Percentiles rank a stretch among this genome's conserved stretches.
These are phyloP conservation scores for Agrochola litura DNA, from an alignment of 2,888 invertebrate species.

Conservation along the genomic window DNA sequence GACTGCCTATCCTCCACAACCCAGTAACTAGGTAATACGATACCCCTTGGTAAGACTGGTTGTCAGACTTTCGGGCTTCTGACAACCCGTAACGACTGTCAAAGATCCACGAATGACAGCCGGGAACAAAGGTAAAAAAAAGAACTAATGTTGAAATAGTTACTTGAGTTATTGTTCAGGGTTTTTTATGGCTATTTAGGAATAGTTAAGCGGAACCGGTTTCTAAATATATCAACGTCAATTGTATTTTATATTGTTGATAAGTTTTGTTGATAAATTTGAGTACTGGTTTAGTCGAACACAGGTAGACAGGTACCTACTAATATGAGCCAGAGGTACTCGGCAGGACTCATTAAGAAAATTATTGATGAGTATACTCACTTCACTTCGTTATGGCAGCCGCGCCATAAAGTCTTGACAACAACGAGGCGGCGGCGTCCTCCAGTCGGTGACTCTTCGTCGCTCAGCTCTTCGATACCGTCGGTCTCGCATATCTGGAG, in stretches of 20 bases:
- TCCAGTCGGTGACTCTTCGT: slow-evolving; percentile 92
- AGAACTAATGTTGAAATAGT: not conserved
- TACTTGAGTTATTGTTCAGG: too few species aligned
- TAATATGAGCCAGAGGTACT: not conserved
- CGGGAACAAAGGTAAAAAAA: not conserved
- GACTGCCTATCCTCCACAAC: too few species aligned
- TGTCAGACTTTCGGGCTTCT: too few species aligned
- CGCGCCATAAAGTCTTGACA: slow-evolving; percentile 94
- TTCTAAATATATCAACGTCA: too few species aligned
- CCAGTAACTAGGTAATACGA: too few species aligned
- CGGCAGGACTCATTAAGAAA: not conserved
- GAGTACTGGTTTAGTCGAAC: not conserved
- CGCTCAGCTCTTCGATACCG: slow-evolving; percentile 92
- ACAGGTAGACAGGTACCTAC: not conserved
- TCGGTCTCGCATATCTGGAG: slow-evolving; percentile 95
- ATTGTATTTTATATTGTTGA: too few species aligned
- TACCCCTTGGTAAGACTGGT: too few species aligned
- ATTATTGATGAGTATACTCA: slow-evolving; percentile 73
- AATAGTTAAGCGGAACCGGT: too few species aligned
- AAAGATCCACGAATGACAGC: too few species aligned
- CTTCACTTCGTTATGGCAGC: slow-evolving; percentile 92
- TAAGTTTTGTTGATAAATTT: not conserved
- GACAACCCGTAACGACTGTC: too few species aligned
- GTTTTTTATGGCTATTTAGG: too few species aligned
- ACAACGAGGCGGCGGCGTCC: slow-evolving; percentile 93